These are phyloP conservation scores for Neoitamus cyanurus DNA, from an alignment of 2,888 invertebrate genomes.

Conservation along the genomic window DNA sequence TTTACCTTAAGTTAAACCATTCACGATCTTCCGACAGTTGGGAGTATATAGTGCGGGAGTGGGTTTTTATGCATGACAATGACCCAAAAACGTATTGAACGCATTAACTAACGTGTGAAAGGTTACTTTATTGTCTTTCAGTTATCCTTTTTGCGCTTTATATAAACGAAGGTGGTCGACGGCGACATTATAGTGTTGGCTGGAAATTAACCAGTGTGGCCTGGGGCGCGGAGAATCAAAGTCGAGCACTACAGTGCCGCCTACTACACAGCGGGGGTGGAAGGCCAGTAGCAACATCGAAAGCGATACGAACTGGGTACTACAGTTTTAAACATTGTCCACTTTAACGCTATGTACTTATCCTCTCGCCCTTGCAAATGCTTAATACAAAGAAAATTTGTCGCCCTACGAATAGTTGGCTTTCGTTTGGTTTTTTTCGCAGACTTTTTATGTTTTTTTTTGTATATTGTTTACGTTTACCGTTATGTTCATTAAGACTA, in stretches of 20 bases:
- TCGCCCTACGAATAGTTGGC: constrained; percentile 6
- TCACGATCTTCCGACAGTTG: background rate
- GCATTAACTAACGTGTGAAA: background rate
- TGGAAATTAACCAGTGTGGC: background rate
- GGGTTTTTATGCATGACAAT: background rate
- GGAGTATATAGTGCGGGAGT: background rate
- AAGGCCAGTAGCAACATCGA: constrained; percentile 22
- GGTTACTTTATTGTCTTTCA: constrained; percentile 29
- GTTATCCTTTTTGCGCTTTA: background rate
- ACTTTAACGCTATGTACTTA: background rate
- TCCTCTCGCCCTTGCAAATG: background rate
- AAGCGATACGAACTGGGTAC: constrained; percentile 8
- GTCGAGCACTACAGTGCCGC: background rate
- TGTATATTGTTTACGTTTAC: constrained; percentile 15
- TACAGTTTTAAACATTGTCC: constrained; percentile 1
- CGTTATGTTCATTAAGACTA: background rate
- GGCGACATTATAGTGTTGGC: background rate
- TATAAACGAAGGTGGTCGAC: background rate
- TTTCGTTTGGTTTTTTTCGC: constrained; percentile 15
- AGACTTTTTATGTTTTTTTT: constrained; percentile 18
- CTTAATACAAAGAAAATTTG: constrained; percentile 12
- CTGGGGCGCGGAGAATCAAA: background rate
- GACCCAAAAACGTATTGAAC: background rate
- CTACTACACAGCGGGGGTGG: background rate
- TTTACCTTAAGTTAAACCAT: constrained; percentile 24